A percentile compares a stretch with the other conserved stretches of the same genome.
Conservation (phyloP, 2,888 invertebrate species). For the Drosophila colorata region DNA sequence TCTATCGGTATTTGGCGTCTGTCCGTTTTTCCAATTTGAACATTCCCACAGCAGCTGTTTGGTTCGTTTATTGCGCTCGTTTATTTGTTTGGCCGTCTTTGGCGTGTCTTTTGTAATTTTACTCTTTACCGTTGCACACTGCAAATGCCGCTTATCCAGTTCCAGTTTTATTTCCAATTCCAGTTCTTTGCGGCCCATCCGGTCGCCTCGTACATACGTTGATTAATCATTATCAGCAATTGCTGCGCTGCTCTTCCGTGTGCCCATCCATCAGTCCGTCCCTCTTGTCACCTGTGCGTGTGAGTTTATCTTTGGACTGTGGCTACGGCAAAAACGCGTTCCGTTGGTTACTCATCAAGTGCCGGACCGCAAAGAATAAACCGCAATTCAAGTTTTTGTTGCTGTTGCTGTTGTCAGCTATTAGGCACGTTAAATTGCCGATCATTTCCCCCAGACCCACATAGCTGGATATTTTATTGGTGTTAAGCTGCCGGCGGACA, state of each 20-base stretch:
- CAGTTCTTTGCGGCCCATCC: conserved; percentile 20
- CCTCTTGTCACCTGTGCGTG: conserved; percentile 33
- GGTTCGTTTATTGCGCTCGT: neutral
- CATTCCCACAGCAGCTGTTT: conserved; percentile 42
- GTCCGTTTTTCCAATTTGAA: conserved; percentile 18
- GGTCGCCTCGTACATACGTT: conserved; percentile 24
- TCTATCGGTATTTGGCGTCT: conserved; percentile 28
- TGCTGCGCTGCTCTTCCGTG: conserved; percentile 49
- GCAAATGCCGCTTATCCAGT: conserved; percentile 60
- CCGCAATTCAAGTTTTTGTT: conserved; percentile 56
- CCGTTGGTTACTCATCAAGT: conserved; percentile 63
- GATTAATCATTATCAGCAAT: conserved; percentile 63
- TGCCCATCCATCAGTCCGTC: conserved; percentile 60
- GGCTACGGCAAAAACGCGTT: conserved; percentile 32
- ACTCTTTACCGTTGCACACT: conserved; percentile 59
- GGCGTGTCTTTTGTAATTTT: conserved; percentile 36
- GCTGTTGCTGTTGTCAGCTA: conserved; percentile 40
- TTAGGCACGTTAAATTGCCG: conserved; percentile 60
- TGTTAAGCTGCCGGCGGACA: conserved; percentile 61
- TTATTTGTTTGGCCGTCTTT: conserved; percentile 11
- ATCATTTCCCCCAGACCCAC: conserved; percentile 57
- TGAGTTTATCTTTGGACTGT: conserved; percentile 47
- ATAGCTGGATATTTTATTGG: conserved; percentile 59
- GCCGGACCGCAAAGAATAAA: conserved; percentile 41
- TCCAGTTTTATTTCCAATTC: conserved; percentile 38